Conservation (phyloP, 1,140 invertebrate species). For the Mesaphorura yosii region DNA sequence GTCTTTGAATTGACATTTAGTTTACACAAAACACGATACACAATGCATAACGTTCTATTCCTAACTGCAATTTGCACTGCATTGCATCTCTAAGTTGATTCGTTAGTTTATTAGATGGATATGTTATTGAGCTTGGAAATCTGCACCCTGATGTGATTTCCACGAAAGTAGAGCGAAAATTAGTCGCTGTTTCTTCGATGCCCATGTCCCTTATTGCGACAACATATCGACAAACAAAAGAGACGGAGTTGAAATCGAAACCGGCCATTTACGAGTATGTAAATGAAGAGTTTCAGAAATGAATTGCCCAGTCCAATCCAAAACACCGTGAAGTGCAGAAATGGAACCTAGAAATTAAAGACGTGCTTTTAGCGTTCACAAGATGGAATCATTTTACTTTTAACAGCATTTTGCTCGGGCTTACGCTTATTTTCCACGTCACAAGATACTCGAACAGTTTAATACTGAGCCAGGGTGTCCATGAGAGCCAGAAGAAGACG, state of each 20-base stretch:
- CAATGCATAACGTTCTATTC: too few relatives aligned
- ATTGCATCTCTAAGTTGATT: too few relatives aligned
- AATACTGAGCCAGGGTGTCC: conserved; percentile 77
- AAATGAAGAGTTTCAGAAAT: conserved; percentile 85
- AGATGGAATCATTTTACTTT: neutral
- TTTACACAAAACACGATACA: too few relatives aligned
- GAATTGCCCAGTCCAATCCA: conserved; percentile 90
- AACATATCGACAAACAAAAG: conserved; percentile 79
- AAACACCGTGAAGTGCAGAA: conserved; percentile 79
- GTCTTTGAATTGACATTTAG: too few relatives aligned
- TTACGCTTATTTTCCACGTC: conserved; percentile 31
- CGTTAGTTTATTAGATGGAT: too few relatives aligned
- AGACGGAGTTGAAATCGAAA: conserved; percentile 75
- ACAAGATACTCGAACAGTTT: conserved; percentile 48
- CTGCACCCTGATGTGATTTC: too few relatives aligned
- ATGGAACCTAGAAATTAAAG: conserved; percentile 50
- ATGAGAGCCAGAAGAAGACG: conserved; percentile 77
- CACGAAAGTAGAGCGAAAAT: too few relatives aligned
- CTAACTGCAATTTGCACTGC: too few relatives aligned
- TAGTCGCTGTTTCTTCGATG: conserved; percentile 24
- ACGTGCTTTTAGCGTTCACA: neutral
- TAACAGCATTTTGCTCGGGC: neutral
- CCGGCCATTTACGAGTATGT: conserved; percentile 73
- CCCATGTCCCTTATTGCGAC: conserved; percentile 53
- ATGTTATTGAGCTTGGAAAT: too few relatives aligned